Base-by-base conservation (phyloP, 2,797 vertebrate genomes). In the Malurus leucopterus region DNA sequence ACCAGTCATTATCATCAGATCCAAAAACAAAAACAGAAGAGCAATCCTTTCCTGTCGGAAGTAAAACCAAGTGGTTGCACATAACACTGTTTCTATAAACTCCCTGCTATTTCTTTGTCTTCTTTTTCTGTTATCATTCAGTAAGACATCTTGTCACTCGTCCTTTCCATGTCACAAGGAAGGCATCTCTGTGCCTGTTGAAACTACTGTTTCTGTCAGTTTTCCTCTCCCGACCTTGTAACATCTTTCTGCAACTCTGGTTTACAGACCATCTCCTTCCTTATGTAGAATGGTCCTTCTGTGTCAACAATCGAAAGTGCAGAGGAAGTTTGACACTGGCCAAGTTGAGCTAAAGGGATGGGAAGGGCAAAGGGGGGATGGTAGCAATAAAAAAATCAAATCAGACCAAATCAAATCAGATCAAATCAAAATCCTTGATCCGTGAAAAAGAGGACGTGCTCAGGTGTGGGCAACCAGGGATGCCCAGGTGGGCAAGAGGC, bases 351-450 rank as follows among this genome's bases (percentile, higher is more conserved):
- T n/a, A 22, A 55, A 15, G 21, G 5, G 3, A 16, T 13, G 13
- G 34, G 4, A 20, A 41, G 4, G 3, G 12, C 6, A 15, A 23
- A 38, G 21, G 64, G 3, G 10, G 1, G 3, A 43, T 2, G 1
- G 9, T n/a, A 70, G 54, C 7, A 44, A 30, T 24, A 43, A 69
- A 63, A 40, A 4, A 13, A 43, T 18, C 11, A 50, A 36, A 58
- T 41, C 5, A 23, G 4, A n/a, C 24, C 24, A 22, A 13, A 55
- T 34, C 7, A 38, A 9, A 40, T 41, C 7, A 20, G 20, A 36
- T 54, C 9, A 40, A 49, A 50, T 49, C 30, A 24, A 51, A 40
- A 19, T 50, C 26, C 4, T 29, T 27, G 4, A 6, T 50, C 8
- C 11, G 13, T 44, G 20, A 43, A 80, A 43, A 1, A 38, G 15